phyloP scores from a whole-genome alignment of 2,888 invertebrate genomes.

The Antitype chi region DNA sequence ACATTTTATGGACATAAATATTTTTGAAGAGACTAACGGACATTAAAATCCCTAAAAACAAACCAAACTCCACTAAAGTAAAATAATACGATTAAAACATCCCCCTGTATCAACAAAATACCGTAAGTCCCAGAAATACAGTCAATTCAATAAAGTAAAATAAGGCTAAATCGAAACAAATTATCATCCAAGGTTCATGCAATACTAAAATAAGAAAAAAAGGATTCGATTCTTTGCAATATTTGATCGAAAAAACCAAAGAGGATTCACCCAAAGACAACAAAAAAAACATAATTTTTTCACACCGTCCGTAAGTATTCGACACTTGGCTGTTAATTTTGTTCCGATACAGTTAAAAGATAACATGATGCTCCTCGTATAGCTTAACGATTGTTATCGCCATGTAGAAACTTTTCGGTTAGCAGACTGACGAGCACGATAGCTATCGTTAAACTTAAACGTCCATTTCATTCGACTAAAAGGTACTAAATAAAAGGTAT shows the following conservation, averaged over 20 bases:
- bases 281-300: background rate
- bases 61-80: background rate
- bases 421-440: constrained; percentile 32
- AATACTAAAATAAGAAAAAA: constrained; percentile 15
- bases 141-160: background rate
- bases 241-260: background rate
- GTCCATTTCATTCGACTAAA: constrained; percentile 38
- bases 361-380: constrained; percentile 33
- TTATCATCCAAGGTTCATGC: background rate
- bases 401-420: constrained; percentile 30
- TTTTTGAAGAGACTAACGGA: background rate
- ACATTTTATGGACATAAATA: background rate
- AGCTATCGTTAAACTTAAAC: constrained; percentile 47
- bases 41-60: background rate
- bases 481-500: background rate
- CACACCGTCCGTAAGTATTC: constrained; percentile 26
- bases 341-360: constrained; percentile 32
- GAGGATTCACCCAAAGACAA: background rate
- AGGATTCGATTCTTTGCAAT: background rate
- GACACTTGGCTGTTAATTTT: constrained; percentile 20
- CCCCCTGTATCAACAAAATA: background rate
- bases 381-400: constrained; percentile 44
- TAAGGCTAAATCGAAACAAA: background rate
- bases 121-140: background rate
- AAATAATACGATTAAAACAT: background rate